Evolutionary conservation across 2,797 vertebrate species (phyloP), one percentile per base, ranked within the genome.

Genomic region (Microctenopoma lineatum): DNA sequence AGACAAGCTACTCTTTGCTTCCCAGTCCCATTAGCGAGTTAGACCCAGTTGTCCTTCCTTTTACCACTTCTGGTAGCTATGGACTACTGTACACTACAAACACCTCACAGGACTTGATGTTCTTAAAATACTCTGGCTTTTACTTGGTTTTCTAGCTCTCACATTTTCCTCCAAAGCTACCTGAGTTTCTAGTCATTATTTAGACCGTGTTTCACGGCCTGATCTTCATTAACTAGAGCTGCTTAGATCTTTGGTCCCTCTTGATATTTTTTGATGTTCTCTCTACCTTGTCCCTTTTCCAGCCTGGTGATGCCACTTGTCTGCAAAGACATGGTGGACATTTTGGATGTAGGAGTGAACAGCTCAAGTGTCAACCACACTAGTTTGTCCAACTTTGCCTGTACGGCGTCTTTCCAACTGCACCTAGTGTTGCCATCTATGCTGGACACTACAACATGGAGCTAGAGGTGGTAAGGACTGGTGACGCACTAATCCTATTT

Each of bases 311-410:
- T 99, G 94, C 98, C 98, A 0, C 92, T 98, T 88, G 94, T 99
- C 60, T 98, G 97, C 87, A 96, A 97, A 89, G 97, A 98, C 91
- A 96, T 98, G 96, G 95, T 98, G 79, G 96, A 98, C 74, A 90
- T 99, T 62, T 80, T 99, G 89, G 96, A 98, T 69, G 90, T 91
- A 21, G 93, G 90, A 1, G 87, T 73, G 26, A 91, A 94, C 90
- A 94, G 78, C 39, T 92, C 87, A 0, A 48, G 79, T 16, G 85
- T 94, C 66, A 99, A 99, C 90, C 97, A 97, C 82, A 97, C 96
- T 56, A 98, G 97, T 81, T 90, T 99, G 85, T 96, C 97, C 8
- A 98, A 99, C 91, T 99, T 97, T 83, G 97, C 97, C 92, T 99
- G 0, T 99, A 99, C 21, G 98, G 98, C 50, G 94, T 97, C 84